Evolutionary conservation across 1,140 invertebrate species (phyloP).

Genomic region (Drosophila seguyi): DNA sequence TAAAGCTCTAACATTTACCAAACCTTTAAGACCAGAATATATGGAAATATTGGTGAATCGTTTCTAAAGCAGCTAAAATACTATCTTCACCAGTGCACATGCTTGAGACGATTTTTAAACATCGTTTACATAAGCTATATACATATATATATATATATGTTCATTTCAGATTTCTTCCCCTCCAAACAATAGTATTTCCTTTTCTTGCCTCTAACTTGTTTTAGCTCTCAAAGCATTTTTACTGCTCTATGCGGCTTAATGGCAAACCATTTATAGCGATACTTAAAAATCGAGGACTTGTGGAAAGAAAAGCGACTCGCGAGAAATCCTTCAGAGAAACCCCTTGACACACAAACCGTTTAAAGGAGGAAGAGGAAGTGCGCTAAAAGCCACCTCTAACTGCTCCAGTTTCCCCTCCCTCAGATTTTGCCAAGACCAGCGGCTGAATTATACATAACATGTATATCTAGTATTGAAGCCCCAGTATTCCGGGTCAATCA

Average conservation of each 20-base stretch:
- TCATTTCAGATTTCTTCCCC: neutral
- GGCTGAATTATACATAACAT: neutral
- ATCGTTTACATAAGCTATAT: neutral
- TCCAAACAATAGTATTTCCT: constrained; percentile 1
- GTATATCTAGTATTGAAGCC: neutral
- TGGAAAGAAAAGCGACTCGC: constrained; percentile 16
- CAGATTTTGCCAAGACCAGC: neutral
- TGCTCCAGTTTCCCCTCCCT: constrained; percentile 31
- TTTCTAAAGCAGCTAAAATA: neutral
- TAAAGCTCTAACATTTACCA: neutral
- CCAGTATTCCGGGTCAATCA: constrained; percentile 27
- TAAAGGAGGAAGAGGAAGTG: neutral
- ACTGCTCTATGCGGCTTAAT: constrained; percentile 8
- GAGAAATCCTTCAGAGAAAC: constrained; percentile 10
- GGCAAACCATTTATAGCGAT: constrained; percentile 42
- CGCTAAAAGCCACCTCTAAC: constrained; percentile 19
- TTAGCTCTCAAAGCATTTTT: neutral
- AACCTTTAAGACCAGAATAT: neutral
- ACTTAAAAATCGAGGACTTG: constrained; percentile 44
- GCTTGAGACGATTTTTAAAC: neutral
- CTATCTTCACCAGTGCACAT: neutral
- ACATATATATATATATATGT: neutral
- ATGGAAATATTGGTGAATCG: neutral
- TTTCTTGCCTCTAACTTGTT: constrained; percentile 6
- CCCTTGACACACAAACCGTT: constrained; percentile 39